Evolutionary conservation across 2,888 invertebrate genomes (phyloP).

Genomic region (Acanthococcus lagerstroemiae): DNA sequence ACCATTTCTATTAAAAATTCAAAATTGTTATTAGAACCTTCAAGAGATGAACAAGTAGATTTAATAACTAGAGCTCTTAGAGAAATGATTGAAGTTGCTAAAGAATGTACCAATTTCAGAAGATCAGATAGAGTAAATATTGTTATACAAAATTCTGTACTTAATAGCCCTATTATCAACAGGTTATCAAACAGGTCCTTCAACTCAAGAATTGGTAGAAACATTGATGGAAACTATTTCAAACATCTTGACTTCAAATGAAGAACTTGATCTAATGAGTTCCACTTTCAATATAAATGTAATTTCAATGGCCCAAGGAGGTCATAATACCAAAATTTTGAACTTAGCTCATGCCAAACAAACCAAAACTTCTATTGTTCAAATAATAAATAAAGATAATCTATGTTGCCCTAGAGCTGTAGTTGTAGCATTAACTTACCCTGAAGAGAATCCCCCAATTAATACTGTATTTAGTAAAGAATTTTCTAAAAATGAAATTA

Average conservation of each 20-base stretch:
- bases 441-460: too few relatives aligned
- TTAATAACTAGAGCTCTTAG: slow-evolving; percentile 16
- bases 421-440: slow-evolving; percentile 3
- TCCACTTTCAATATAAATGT: too few relatives aligned
- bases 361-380: too few relatives aligned
- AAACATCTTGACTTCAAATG: too few relatives aligned
- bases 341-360: too few relatives aligned
- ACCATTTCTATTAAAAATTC: slow-evolving; percentile 9
- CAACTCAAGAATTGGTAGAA: background rate
- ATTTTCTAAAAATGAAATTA: too few relatives aligned
- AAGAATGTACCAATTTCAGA: slow-evolving; percentile 5
- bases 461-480: slow-evolving; percentile 9
- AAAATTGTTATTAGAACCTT: background rate
- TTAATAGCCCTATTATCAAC: slow-evolving; percentile 2
- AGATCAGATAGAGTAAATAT: background rate
- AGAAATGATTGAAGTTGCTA: background rate
- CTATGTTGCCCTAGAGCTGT: too few relatives aligned
- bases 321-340: too few relatives aligned
- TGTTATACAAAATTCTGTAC: background rate
- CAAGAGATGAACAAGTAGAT: background rate
- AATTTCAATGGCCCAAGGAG: too few relatives aligned
- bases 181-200: background rate
- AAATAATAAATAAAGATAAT: slow-evolving; percentile 19
- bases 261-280: too few relatives aligned
- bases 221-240: slow-evolving; percentile 7